phyloP scores from a whole-genome alignment of 2,888 invertebrate genomes.

The Cordilura impudica region DNA sequence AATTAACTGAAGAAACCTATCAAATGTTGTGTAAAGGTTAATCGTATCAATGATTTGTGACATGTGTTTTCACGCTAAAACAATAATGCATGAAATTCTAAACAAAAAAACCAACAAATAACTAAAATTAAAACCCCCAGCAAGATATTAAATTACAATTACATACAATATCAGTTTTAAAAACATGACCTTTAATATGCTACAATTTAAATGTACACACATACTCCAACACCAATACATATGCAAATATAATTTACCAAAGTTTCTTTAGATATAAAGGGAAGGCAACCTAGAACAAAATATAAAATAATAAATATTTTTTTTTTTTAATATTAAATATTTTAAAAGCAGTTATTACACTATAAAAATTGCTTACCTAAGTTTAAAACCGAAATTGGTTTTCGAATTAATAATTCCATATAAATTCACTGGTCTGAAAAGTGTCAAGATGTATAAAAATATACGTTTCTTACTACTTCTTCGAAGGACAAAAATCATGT shows the following conservation, averaged over 20 bases:
- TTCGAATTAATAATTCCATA: too few relatives aligned
- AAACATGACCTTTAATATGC: constrained; percentile 29
- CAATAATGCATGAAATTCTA: background rate
- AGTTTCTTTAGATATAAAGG: background rate
- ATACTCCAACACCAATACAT: too few relatives aligned
- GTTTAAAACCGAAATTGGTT: too few relatives aligned
- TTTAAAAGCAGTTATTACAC: too few relatives aligned
- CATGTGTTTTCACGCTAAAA: constrained; percentile 61
- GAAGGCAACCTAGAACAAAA: background rate
- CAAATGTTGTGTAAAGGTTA: constrained; percentile 49
- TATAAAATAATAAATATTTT: too few relatives aligned
- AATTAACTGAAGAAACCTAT: constrained; percentile 38
- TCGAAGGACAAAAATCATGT: too few relatives aligned
- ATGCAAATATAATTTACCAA: background rate
- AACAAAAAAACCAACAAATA: background rate
- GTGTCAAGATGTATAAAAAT: too few relatives aligned
- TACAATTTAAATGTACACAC: background rate
- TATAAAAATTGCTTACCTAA: too few relatives aligned
- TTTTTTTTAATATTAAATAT: too few relatives aligned
- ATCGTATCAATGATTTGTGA: constrained; percentile 61
- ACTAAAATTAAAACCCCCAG: constrained; percentile 8
- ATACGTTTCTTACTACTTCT: too few relatives aligned
- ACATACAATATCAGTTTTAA: constrained; percentile 12
- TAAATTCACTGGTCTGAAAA: too few relatives aligned
- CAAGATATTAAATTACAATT: constrained; percentile 54